Conservation (phyloP, 2,113 vertebrate species). For the Pheucticus melanocephalus region DNA sequence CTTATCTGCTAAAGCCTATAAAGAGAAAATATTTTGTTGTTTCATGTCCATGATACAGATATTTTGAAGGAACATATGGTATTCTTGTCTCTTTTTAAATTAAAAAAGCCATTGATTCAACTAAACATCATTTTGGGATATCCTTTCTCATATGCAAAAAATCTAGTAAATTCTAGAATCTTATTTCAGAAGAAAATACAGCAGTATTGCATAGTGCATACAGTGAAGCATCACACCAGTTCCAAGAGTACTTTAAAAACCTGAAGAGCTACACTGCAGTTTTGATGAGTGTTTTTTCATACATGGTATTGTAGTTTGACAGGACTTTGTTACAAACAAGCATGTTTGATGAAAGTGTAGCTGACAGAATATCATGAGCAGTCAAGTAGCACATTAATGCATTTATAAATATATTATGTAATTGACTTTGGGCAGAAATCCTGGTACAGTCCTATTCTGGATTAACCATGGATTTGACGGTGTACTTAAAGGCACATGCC, state of each 20-base stretch:
- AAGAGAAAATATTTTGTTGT: constrained; percentile 21
- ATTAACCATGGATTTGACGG: neutral
- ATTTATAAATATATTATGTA: neutral
- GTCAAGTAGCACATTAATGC: neutral
- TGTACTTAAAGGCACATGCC: neutral
- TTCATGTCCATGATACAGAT: neutral
- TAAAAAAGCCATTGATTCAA: neutral
- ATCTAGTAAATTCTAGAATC: neutral
- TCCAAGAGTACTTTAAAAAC: neutral
- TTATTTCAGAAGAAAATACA: neutral
- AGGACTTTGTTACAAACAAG: neutral
- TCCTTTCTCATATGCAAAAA: neutral
- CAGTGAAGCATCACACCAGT: neutral
- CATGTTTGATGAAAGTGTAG: neutral
- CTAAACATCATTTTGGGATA: neutral
- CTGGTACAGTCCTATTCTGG: neutral
- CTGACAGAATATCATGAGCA: neutral
- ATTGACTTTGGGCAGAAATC: neutral
- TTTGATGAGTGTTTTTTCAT: neutral
- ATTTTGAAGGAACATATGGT: neutral
- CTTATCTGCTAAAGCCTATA: constrained; percentile 2
- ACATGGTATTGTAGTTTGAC: neutral
- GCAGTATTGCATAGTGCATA: neutral
- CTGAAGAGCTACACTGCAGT: neutral
- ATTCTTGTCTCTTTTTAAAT: neutral